Percentiles rank a stretch among this genome's conserved stretches.
Conservation (phyloP, 1,140 invertebrate genomes). For the Cherax destructor region DNA sequence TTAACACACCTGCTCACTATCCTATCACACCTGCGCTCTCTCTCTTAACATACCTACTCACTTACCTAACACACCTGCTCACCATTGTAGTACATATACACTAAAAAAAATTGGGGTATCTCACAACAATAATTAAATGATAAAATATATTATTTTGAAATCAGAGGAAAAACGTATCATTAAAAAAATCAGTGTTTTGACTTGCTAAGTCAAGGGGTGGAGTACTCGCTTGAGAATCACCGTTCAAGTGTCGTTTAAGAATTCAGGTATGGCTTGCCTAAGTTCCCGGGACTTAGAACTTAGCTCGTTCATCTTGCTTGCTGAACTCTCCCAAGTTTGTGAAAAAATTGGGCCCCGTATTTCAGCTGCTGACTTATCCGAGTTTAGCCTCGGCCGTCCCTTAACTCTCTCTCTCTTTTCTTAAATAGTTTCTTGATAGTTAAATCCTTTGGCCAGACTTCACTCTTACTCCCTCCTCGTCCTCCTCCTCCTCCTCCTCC, state of each 20-base stretch:
- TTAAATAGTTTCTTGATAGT: slow-evolving; percentile 56
- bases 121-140: no score
- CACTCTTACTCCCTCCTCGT: background rate
- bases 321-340: slow-evolving; percentile 30
- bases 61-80: no score
- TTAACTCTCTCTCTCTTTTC: slow-evolving; percentile 45
- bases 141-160: no score
- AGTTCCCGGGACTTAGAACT: slow-evolving; percentile 52
- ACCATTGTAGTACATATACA: no score
- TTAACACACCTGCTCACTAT: no score
- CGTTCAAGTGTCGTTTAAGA: slow-evolving; percentile 35
- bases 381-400: slow-evolving; percentile 28
- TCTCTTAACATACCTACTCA: no score
- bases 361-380: slow-evolving; percentile 54
- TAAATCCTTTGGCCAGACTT: slow-evolving; percentile 28
- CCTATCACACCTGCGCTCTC: no score
- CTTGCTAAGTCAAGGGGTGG: background rate
- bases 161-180: no score
- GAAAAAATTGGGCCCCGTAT: slow-evolving; percentile 55
- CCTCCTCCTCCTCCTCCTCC: background rate
- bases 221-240: slow-evolving; percentile 18
- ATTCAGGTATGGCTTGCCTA: slow-evolving; percentile 42
- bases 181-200: no score
- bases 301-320: slow-evolving; percentile 60
- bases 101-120: no score